Conservation (phyloP, 2,888 invertebrate species). For the Fabriciana adippe region DNA sequence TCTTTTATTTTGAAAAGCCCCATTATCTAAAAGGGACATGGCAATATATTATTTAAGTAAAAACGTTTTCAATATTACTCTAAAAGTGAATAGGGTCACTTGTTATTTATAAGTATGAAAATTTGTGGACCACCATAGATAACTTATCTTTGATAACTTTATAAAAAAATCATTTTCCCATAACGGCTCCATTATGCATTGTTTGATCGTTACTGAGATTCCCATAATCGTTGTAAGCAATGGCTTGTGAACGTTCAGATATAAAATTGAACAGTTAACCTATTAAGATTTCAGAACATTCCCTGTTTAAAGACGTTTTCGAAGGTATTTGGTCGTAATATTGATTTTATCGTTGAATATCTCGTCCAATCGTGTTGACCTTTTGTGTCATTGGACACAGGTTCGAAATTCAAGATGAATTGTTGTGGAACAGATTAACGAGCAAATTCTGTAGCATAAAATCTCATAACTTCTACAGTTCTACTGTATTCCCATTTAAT, state of each 20-base stretch:
- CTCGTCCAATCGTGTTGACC: no score
- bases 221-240: constrained; percentile 46
- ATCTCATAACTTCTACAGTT: no score
- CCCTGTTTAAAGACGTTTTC: background rate
- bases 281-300: constrained; percentile 42
- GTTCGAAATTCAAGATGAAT: no score
- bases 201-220: constrained; percentile 40
- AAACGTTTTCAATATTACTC: no score
- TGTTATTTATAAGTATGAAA: background rate
- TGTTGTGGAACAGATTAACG: no score
- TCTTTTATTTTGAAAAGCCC: no score
- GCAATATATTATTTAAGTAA: no score
- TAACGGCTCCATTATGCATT: constrained; percentile 37
- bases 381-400: no score
- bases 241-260: constrained; percentile 48
- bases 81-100: no score
- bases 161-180: constrained; percentile 19
- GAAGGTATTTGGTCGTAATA: background rate
- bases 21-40: no score
- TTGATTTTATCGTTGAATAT: background rate
- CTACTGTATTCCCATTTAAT: no score
- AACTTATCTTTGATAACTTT: constrained; percentile 1
- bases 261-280: constrained; percentile 47
- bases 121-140: background rate
- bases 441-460: no score